Percentiles rank a stretch among this genome's conserved stretches.
Evolutionary conservation across 2,888 invertebrate genomes (phyloP).

Genomic region (Mayetiola destructor): DNA sequence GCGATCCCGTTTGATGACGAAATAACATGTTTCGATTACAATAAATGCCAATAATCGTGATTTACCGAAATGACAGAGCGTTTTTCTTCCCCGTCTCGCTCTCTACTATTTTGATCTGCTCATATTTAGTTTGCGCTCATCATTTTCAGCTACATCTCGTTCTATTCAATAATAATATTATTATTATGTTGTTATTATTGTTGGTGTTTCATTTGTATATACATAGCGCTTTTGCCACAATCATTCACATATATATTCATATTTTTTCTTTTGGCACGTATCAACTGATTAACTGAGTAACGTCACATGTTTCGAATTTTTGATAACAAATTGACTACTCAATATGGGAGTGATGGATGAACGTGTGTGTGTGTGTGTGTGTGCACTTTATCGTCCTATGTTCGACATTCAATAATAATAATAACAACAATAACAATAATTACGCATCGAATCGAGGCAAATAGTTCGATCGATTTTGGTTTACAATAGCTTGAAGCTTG

Average conservation of each 20-base stretch:
- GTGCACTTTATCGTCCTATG: background rate
- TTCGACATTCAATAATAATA: no score
- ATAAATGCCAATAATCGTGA: no score
- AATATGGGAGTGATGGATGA: background rate
- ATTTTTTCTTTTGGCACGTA: background rate
- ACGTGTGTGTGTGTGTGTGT: background rate
- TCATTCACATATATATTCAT: background rate
- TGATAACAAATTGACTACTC: background rate
- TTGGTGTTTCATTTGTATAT: no score
- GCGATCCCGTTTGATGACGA: background rate
- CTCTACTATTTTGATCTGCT: no score
- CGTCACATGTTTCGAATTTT: background rate
- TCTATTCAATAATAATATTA: background rate
- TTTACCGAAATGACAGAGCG: conserved; percentile 6
- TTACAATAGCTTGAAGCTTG: background rate
- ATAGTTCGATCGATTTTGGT: background rate
- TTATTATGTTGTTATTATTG: no score
- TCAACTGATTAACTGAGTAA: background rate
- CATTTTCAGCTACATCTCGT: no score
- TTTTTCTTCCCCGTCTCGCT: no score
- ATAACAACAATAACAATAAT: no score
- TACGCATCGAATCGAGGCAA: background rate
- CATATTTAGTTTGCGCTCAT: no score
- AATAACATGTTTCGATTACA: background rate
- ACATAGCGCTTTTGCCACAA: background rate